phyloP scores from a whole-genome alignment of 2,113 vertebrate genomes.

The Lonchura striata region DNA sequence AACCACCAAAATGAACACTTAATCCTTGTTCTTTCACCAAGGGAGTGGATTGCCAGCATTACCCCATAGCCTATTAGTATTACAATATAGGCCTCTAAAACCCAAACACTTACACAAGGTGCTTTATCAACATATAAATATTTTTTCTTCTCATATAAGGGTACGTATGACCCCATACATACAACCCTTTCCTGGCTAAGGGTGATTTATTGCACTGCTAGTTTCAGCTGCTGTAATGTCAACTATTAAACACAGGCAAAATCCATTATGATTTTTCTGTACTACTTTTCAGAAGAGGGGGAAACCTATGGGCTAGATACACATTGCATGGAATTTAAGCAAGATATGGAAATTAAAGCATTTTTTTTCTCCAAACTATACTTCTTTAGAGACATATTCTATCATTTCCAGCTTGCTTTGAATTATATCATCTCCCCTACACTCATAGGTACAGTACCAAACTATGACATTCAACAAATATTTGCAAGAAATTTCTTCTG shows the following conservation, averaged over 20 bases:
- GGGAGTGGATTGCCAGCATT: neutral
- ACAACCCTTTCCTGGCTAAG: neutral
- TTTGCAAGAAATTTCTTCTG: neutral
- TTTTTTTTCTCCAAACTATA: neutral
- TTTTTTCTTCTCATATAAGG: neutral
- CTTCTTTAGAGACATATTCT: neutral
- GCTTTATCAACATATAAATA: neutral
- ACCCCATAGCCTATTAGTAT: neutral
- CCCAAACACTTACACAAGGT: neutral
- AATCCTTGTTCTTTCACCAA: neutral
- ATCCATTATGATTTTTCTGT: neutral
- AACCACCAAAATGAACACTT: neutral
- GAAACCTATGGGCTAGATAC: neutral
- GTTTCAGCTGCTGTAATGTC: neutral
- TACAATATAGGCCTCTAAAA: neutral
- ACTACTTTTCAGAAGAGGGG: neutral
- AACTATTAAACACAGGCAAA: neutral
- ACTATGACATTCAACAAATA: neutral
- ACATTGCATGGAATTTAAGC: neutral
- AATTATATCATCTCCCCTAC: neutral
- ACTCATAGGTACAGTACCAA: neutral
- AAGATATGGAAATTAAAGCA: neutral
- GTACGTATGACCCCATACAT: neutral
- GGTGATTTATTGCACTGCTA: neutral
- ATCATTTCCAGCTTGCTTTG: neutral